Evolutionary conservation across 1,140 invertebrate species (phyloP), one percentile per base, ranked within the genome.

Genomic region (Drosophila nasuta): DNA sequence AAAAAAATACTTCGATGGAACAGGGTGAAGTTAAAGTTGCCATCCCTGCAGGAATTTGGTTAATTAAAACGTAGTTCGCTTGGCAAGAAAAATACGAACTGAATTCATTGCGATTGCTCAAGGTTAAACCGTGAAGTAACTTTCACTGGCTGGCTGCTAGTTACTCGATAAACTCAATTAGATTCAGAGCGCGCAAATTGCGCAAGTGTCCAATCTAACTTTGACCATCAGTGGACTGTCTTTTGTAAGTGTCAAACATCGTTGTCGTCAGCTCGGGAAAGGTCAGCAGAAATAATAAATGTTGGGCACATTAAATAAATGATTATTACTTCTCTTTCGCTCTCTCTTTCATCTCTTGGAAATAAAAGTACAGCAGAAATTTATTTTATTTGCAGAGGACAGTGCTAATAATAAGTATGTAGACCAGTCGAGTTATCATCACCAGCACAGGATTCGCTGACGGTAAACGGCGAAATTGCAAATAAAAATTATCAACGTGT

Each of bases 401-500:
- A 73, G 20, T 60, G 8, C 17, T 30, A 10, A 51, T 46, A 38
- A 38, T 0, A 38, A 38, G 8, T 41, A 8, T 41, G 43, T 13
- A 25, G 60, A 13, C 49, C 17, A 35, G 45, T 38, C 45, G 35
- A 52, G 54, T 43, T 69, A 49, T 35, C 17, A 51, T 45, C 17
- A 43, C 57, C 75, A 78, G 69, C 60, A 41, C 60, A 13, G 45
- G 10, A 30, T 45, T 33, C 30, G 58, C 64, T 58, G 66, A 17
- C 63, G 57, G 48, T 45, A 41, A 25, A 67, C 20, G 13, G 25
- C 66, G 25, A 77, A 82, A 60, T 51, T 28, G 65, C 67, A 79
- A 87, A 89, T 89, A 89, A 89, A 89, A 89, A 89, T 89, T 89
- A 89, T 89, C 86, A 89, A 81, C 86, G 78, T 88, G 75, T 76